Evolutionary conservation across 2,797 vertebrate species (phyloP).

Genomic region (Limosa lapponica): DNA sequence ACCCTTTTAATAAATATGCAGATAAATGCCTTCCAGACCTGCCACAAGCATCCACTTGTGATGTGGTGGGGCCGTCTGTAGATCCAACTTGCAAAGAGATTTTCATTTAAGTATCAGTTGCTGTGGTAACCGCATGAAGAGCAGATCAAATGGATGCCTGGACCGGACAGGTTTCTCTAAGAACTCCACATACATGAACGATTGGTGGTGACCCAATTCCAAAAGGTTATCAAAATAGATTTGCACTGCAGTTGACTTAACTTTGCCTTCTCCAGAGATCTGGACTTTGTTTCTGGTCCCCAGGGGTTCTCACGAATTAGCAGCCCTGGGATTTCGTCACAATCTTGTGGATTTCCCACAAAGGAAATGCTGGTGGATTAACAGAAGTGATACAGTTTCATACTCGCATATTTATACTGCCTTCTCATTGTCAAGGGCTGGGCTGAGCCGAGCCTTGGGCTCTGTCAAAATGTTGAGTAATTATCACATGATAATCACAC

Average conservation of each 20-base stretch:
- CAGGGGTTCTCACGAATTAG: background rate
- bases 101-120: slow-evolving; percentile 48
- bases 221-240: background rate
- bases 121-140: slow-evolving; percentile 63
- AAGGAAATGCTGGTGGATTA: background rate
- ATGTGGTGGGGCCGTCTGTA: background rate
- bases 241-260: background rate
- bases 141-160: slow-evolving; percentile 22
- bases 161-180: slow-evolving; percentile 16
- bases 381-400: background rate
- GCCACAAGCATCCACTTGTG: background rate
- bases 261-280: background rate
- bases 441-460: slow-evolving; percentile 44
- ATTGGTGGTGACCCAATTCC: background rate
- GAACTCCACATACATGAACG: background rate
- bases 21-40: background rate
- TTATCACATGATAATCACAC: slow-evolving; percentile 50
- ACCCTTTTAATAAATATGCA: background rate
- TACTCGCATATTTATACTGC: background rate
- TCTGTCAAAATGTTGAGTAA: slow-evolving; percentile 66
- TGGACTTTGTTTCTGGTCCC: background rate
- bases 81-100: background rate
- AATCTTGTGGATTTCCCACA: background rate
- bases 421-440: slow-evolving; percentile 36
- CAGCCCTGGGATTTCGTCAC: background rate